Percentiles rank a stretch among this genome's conserved stretches.
Evolutionary conservation across 2,113 vertebrate species (phyloP).

Genomic region (Coregonus clupeaformis): DNA sequence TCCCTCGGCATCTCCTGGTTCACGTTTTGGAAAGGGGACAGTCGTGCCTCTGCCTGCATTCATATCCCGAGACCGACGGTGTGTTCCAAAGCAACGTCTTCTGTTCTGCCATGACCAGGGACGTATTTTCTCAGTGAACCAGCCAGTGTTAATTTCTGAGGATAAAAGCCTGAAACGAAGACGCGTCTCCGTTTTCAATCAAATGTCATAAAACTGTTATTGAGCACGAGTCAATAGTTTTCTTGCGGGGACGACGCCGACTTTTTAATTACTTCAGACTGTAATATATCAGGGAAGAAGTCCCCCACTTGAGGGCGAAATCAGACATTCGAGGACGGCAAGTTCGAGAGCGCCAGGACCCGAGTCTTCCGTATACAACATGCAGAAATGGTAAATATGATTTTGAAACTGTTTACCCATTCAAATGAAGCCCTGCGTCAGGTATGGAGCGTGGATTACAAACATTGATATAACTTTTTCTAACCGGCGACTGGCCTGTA

Average conservation of each 20-base stretch:
- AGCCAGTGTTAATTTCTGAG: conserved; percentile 18
- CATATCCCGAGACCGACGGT: conserved; percentile 38
- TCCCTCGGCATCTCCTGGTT: conserved; percentile 31
- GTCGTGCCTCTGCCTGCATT: conserved; percentile 43
- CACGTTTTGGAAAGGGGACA: conserved; percentile 35
- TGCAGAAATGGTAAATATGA: conserved; percentile 81
- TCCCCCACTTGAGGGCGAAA: conserved; percentile 78
- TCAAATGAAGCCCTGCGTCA: neutral
- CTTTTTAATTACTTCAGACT: conserved; percentile 31
- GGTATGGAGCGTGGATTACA: neutral
- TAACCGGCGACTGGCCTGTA: neutral
- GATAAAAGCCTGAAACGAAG: conserved; percentile 17
- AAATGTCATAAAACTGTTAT: conserved; percentile 29
- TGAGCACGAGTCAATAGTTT: neutral
- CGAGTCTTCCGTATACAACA: conserved; percentile 71
- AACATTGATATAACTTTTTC: conserved; percentile 19
- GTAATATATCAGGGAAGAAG: conserved; percentile 61
- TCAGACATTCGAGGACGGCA: conserved; percentile 70
- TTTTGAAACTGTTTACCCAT: conserved; percentile 23
- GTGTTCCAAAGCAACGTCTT: conserved; percentile 46
- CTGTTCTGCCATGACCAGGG: conserved; percentile 9
- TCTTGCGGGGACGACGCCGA: conserved; percentile 36
- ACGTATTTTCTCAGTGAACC: conserved; percentile 44
- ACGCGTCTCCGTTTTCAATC: conserved; percentile 6
- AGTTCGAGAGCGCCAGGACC: conserved; percentile 66